Percentiles rank a stretch among this genome's conserved stretches.
Evolutionary conservation across 2,797 vertebrate species (phyloP).

Genomic region (Leptodactylus fallax): DNA sequence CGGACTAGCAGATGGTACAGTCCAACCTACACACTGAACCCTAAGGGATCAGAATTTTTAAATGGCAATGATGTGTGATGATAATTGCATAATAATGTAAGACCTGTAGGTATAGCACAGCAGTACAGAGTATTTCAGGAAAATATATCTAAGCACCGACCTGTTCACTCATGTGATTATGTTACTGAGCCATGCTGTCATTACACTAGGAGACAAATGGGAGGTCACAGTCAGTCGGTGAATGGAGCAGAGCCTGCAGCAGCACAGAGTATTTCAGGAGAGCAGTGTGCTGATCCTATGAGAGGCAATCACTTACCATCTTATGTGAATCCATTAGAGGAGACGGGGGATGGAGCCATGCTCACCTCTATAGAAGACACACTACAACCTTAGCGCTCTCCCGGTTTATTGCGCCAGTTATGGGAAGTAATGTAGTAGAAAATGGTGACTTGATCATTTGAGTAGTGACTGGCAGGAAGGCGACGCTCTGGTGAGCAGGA

Average conservation of each 20-base stretch:
- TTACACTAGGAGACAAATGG: too few species aligned
- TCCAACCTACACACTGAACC: too few species aligned
- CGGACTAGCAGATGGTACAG: too few species aligned
- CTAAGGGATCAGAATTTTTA: too few species aligned
- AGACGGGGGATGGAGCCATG: neutral
- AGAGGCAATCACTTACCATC: neutral
- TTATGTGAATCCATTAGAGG: too few species aligned
- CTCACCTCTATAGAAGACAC: neutral
- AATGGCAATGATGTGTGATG: too few species aligned
- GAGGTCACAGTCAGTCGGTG: neutral
- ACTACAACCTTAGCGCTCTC: neutral
- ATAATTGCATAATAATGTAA: too few species aligned
- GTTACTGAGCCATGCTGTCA: neutral
- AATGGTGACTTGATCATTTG: neutral
- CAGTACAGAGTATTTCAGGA: neutral
- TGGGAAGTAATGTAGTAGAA: constrained; percentile 1
- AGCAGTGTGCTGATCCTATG: too few species aligned
- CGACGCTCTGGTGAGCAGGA: constrained; percentile 1
- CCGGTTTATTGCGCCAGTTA: neutral
- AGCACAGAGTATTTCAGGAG: neutral
- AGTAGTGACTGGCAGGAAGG: neutral
- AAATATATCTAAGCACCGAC: too few species aligned
- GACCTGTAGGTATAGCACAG: too few species aligned
- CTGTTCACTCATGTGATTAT: too few species aligned
- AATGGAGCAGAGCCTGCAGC: too few species aligned